Evolutionary conservation across 2,113 vertebrate species (phyloP), one percentile per base, ranked within the genome.

Genomic region (Drymodes brunneopygia): DNA sequence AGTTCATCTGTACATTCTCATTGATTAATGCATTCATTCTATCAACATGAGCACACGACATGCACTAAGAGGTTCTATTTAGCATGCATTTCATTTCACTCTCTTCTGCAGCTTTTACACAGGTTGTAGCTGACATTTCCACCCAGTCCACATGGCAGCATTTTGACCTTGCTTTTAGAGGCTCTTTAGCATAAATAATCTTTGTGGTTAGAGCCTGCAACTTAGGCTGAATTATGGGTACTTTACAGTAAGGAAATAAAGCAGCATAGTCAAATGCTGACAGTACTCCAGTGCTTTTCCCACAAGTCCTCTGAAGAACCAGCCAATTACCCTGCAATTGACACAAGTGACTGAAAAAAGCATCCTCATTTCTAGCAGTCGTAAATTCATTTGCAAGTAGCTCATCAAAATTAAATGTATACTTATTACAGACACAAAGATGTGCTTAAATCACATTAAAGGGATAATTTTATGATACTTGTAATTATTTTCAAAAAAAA

Each of bases 261-360:
- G 58, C 79, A 88, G 77, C 72, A n/a, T 12, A 84, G 81, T 45
- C 61, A 71, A 92, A 95, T 24, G 81, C 89, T 94, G 75, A 87
- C 89, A 89, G 69, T 78, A 53, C 69, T 89, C 72, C 69, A 56
- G 1, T 13, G 60, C 81, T 84, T 94, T 84, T 94, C 86, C 92
- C 94, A 86, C 77, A 81, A 92, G 80, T 64, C 91, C 83, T 91
- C 91, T 95, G 84, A 88, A 95, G 81, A 95, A 84, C 44, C 84
- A 95, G 91, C 53, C 93, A 95, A 90, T 96, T 96, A 94, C 86
- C 82, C 91, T 44, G 80, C 92, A 86, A 93, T 90, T 92, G 88
- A 90, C 88, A 96, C 75, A 88, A 97, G 75, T 45, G 74, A 93
- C 88, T 86, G 94, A 94, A 90, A 91, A 92, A 93, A 82, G 47